Evolutionary conservation across 2,888 invertebrate genomes (phyloP), one percentile per base, ranked within the genome.

Genomic region (Idaea biselata): DNA sequence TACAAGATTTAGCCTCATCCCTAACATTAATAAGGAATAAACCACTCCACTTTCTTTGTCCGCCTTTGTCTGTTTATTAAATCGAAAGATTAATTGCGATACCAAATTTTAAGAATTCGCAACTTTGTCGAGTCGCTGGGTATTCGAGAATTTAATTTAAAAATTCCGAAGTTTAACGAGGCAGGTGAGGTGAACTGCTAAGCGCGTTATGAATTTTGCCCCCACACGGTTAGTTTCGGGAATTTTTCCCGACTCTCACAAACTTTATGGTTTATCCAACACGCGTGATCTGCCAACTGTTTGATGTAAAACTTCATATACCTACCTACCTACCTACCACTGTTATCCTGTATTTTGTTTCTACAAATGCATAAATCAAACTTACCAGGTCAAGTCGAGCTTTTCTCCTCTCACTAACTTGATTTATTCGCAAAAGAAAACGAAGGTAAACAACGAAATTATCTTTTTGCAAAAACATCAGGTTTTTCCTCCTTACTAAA

Each of bases 121-220:
- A 89, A 90, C 88, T 88, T 89, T 86, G 87, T 87, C 79, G 84
- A 85, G 84, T 83, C 80, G 79, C 79, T 79, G 83, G 68, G 82
- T 82, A 83, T 87, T 82, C 84, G 68, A 86, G 87, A 92, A 91
- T 91, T 91, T 91, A 91, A 92, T 91, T 91, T 91, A 88, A 91
- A 91, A 91, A 92, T 91, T 91, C 90, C 90, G 74, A 90, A 91
- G 89, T 89, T 81, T 84, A 88, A 89, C 90, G 87, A 90, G 91
- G 87, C 92, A 92, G 92, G 91, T 91, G 89, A 89, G 81, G 82
- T 74, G 80, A 87, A 89, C 88, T 87, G 89, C 84, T 89, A 88
- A 90, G 87, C 90, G 86, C 85, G 91, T 90, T 92, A 91, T 91
- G 91, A 92, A 91, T 88, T 91, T 88, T 73, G 75, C 83, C 56